These are phyloP conservation scores for Hyles lineata DNA, from an alignment of 2,888 invertebrate species.

Conservation along the genomic window DNA sequence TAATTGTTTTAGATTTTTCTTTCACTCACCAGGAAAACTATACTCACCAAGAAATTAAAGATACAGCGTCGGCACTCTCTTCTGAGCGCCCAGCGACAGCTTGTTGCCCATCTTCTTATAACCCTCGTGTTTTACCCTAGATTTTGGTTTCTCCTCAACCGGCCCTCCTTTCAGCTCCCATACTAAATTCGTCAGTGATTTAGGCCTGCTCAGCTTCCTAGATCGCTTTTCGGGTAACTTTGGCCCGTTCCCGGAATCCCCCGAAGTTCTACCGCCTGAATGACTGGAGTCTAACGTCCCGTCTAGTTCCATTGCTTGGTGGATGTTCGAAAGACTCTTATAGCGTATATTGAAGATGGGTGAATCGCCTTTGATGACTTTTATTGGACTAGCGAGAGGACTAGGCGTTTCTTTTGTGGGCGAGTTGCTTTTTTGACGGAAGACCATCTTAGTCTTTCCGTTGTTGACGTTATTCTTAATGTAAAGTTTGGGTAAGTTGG, in stretches of 20 bases:
- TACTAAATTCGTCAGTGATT: slow-evolving; percentile 94
- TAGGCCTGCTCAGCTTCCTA: slow-evolving; percentile 91
- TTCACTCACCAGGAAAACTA: neutral
- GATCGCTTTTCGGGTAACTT: slow-evolving; percentile 94
- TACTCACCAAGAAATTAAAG: slow-evolving; percentile 77
- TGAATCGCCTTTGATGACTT: slow-evolving; percentile 87
- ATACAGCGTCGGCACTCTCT: slow-evolving; percentile 85
- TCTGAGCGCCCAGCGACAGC: slow-evolving; percentile 81
- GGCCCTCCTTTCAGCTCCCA: slow-evolving; percentile 88
- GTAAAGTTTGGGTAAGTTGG: slow-evolving; percentile 90
- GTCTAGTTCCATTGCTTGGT: slow-evolving; percentile 90
- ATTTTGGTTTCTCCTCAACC: slow-evolving; percentile 79
- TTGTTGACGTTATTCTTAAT: slow-evolving; percentile 89
- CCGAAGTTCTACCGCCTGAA: slow-evolving; percentile 94
- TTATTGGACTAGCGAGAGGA: slow-evolving; percentile 81
- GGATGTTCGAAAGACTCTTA: slow-evolving; percentile 89
- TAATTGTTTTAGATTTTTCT: too few species aligned
- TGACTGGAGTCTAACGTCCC: slow-evolving; percentile 96
- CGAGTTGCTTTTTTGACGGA: slow-evolving; percentile 89
- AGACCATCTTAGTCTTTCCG: slow-evolving; percentile 86
- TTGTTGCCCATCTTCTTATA: slow-evolving; percentile 83
- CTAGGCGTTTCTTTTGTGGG: slow-evolving; percentile 90
- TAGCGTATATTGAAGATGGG: slow-evolving; percentile 91
- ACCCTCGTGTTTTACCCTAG: slow-evolving; percentile 79
- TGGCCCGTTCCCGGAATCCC: slow-evolving; percentile 91